phyloP scores from a whole-genome alignment of 2,888 invertebrate genomes.

The Subacronicta megacephala region DNA sequence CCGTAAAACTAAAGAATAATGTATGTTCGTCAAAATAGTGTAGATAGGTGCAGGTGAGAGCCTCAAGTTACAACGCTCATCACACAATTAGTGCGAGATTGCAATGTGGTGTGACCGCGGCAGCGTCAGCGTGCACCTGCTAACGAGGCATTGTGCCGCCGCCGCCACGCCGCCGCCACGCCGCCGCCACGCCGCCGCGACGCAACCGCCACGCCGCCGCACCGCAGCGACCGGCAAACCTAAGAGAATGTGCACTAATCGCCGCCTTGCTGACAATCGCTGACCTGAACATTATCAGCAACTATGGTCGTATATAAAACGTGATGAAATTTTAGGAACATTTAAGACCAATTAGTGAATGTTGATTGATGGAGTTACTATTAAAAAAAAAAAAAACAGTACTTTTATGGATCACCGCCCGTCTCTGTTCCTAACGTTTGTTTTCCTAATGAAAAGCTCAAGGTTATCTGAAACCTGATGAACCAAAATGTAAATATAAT shows the following conservation, averaged over 20 bases:
- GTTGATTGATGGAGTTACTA: no score
- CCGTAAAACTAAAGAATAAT: background rate
- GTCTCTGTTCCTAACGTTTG: no score
- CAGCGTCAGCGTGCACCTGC: constrained; percentile 33
- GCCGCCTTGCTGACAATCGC: constrained; percentile 30
- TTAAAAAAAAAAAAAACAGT: no score
- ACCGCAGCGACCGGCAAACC: background rate
- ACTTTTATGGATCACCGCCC: no score
- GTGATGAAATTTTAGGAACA: no score
- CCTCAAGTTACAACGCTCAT: constrained; percentile 7
- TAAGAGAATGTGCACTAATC: constrained; percentile 27
- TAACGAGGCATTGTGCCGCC: constrained; percentile 42
- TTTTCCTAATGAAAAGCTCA: no score
- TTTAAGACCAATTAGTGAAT: no score
- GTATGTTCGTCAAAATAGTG: background rate
- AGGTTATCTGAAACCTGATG: no score
- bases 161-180: background rate
- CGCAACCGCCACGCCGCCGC: background rate
- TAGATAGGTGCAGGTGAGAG: background rate
- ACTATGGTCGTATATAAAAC: no score
- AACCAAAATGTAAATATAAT: no score
- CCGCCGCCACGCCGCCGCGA: background rate
- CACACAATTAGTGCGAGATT: constrained; percentile 9
- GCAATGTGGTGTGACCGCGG: constrained; percentile 16
- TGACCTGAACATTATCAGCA: constrained; percentile 26